phyloP scores from a whole-genome alignment of 2,888 invertebrate species.

The Stenoptilia bipunctidactyla region DNA sequence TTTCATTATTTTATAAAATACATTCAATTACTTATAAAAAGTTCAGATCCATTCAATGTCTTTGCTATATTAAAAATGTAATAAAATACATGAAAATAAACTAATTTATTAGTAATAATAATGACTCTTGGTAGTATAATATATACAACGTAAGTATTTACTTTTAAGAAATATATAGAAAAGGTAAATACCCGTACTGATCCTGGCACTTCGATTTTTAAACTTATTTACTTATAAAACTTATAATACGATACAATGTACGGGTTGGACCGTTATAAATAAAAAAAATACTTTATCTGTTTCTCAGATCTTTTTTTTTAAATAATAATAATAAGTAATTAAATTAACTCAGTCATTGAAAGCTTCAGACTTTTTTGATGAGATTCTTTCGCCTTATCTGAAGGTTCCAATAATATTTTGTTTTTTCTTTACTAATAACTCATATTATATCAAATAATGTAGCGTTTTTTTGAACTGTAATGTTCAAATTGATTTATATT shows the following conservation, averaged over 20 bases:
- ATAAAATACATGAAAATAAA: slow-evolving; percentile 1
- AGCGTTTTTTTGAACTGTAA: slow-evolving; percentile 4
- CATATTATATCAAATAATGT: slow-evolving; percentile 3
- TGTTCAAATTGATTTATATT: no score
- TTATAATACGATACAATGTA: slow-evolving; percentile 5
- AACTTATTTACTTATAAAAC: not conserved
- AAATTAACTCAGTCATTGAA: slow-evolving; percentile 60
- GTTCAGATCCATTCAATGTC: not conserved
- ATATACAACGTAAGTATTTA: not conserved
- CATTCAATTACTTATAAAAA: slow-evolving; percentile 4
- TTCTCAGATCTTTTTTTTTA: slow-evolving; percentile 37
- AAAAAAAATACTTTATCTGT: slow-evolving; percentile 20
- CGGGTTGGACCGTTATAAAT: slow-evolving; percentile 15
- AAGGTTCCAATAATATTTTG: slow-evolving; percentile 56
- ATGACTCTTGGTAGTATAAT: slow-evolving; percentile 3
- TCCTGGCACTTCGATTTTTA: slow-evolving; percentile 42
- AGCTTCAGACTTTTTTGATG: slow-evolving; percentile 53
- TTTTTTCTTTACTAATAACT: slow-evolving; percentile 22
- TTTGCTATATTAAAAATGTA: not conserved
- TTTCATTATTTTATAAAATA: not conserved
- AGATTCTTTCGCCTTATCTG: slow-evolving; percentile 63
- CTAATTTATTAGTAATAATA: slow-evolving; percentile 18
- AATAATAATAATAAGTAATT: slow-evolving; percentile 18
- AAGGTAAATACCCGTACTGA: slow-evolving; percentile 50
- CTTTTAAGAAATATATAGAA: slow-evolving; percentile 18